Percentiles rank a stretch among this genome's conserved stretches.
Conservation (phyloP, 2,113 vertebrate species). For the Rhinoptilus africanus region DNA sequence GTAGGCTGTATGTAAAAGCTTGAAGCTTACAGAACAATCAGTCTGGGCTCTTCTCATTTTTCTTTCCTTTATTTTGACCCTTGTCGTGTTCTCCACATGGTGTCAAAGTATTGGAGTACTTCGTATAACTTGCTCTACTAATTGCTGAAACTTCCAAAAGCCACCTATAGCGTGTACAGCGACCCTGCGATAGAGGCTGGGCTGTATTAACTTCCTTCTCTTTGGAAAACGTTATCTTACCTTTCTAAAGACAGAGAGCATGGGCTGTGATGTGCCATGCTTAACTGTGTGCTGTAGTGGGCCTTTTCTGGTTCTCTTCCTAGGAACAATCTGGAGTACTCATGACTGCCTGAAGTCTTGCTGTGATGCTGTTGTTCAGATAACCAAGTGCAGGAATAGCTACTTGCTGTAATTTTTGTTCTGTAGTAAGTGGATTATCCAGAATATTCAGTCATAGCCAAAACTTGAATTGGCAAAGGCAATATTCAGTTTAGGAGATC, state of each 20-base stretch:
- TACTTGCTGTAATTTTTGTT: background rate
- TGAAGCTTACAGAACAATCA: background rate
- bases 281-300: background rate
- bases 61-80: background rate
- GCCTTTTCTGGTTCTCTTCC: background rate
- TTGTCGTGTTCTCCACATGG: background rate
- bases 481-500: background rate
- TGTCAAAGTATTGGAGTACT: background rate
- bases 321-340: background rate
- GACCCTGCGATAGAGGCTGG: background rate
- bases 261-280: background rate
- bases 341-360: background rate
- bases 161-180: background rate
- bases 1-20: background rate
- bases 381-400: background rate
- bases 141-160: background rate
- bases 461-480: background rate
- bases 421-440: background rate
- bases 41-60: background rate
- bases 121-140: background rate
- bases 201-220: slow-evolving; percentile 32
- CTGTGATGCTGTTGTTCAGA: background rate
- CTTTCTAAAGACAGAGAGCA: slow-evolving; percentile 1
- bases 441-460: background rate
- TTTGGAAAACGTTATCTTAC: slow-evolving; percentile 2